Base-by-base conservation (phyloP, 2,888 invertebrate genomes). In the Lamellibrachia columna region DNA sequence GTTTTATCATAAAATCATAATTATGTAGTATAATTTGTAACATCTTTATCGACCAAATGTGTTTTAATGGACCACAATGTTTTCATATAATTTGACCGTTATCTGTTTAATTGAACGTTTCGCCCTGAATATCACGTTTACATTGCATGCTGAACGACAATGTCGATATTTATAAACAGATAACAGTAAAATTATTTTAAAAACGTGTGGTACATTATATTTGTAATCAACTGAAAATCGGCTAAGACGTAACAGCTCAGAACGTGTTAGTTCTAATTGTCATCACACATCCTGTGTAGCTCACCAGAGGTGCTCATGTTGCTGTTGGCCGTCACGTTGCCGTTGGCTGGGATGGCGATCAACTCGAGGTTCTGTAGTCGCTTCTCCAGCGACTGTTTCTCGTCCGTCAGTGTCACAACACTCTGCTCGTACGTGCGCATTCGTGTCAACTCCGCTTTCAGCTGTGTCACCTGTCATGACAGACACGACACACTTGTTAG, bases 351-450 rank as follows among this genome's bases (percentile, higher is more conserved):
- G 9, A 94, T 93, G 58, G 95, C 94, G 4, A 93, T 92, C 60
- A 96, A 92, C n/a, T 94, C 94, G 3, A 93, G 93, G 93, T 96
- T 95, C 90, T 96, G 94, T 75, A 94, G 94, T 90, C 94, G 93
- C 53, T 95, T 94, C 58, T 94, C 93, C 15, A 96, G 94, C 7
- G 94, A 93, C 28, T 93, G 92, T 75, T 94, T 95, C 93, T 96
- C 95, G 53, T 93, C 93, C 92, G 95, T 95, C 92, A 95, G 93
- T 53, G 94, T 94, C 53, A 94, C 93, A 90, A 94, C 93, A 22
- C 94, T 92, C 8, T 93, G 90, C 90, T 95, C 94, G 91, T 94
- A 94, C 3, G 92, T 93, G 53, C 93, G 93, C 92, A 95, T 92
- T 52, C 93, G 92, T 11, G 93, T 92, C 90, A 94, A 95, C 92